Evolutionary conservation across 2,888 invertebrate genomes (phyloP).

Genomic region (Drosophila fungiperda): DNA sequence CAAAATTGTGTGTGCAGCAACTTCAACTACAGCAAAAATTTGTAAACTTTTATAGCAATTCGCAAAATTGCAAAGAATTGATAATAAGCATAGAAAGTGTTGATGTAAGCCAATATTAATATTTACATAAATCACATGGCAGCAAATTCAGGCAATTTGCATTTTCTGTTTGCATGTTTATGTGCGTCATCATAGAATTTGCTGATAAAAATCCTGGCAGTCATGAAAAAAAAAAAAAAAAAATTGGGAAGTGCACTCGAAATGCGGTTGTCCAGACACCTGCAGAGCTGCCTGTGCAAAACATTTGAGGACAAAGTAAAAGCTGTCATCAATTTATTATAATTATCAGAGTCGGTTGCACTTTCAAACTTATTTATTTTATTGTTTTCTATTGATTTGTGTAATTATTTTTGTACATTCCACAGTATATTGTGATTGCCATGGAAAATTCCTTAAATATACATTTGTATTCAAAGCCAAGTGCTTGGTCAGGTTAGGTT

Average conservation of each 20-base stretch:
- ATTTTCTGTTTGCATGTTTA: background rate
- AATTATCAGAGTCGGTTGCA: background rate
- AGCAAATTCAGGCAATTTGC: background rate
- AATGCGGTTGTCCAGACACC: background rate
- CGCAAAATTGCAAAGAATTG: background rate
- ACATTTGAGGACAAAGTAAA: background rate
- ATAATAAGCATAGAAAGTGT: background rate
- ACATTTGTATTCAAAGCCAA: background rate
- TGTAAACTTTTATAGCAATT: too few relatives aligned
- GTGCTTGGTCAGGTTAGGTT: background rate
- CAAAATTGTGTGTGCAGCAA: background rate
- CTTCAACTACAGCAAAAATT: too few relatives aligned
- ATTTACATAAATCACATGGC: background rate
- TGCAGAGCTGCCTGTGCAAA: background rate
- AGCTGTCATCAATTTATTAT: background rate
- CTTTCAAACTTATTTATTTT: background rate
- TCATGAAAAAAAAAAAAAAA: background rate
- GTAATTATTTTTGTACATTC: background rate
- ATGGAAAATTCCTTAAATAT: background rate
- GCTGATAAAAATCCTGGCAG: slow-evolving; percentile 5
- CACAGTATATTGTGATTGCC: background rate
- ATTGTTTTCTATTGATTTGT: background rate
- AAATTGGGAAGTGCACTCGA: background rate
- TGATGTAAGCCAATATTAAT: background rate
- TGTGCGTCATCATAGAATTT: background rate